phyloP scores from a whole-genome alignment of 2,797 vertebrate species.

The Strix occidentalis region DNA sequence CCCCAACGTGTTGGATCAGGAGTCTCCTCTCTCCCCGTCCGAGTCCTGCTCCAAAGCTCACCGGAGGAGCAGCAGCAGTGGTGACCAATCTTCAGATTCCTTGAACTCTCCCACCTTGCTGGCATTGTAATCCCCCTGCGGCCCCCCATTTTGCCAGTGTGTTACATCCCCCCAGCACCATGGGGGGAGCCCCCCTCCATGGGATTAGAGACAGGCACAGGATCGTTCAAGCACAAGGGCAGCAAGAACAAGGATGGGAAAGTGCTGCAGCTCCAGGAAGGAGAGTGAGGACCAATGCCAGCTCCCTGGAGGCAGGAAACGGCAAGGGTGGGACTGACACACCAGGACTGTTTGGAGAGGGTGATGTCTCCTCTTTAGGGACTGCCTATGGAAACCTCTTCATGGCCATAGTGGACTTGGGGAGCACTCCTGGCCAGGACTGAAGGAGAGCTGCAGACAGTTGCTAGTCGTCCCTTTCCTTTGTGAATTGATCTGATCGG shows the following conservation, averaged over 20 bases:
- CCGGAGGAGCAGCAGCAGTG: conserved; percentile 97
- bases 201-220: conserved; percentile 73
- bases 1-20: conserved; percentile 95
- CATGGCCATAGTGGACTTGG: neutral
- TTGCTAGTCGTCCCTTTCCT: conserved; percentile 47
- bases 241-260: conserved; percentile 57
- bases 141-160: conserved; percentile 57
- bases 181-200: conserved; percentile 1
- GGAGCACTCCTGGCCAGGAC: conserved; percentile 40
- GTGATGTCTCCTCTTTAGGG: neutral
- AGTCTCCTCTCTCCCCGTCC: conserved; percentile 93
- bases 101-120: conserved; percentile 98
- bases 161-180: conserved; percentile 51
- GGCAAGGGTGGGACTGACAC: conserved; percentile 11
- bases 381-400: conserved; percentile 48
- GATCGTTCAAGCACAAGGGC: conserved; percentile 68
- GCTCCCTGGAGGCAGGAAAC: conserved; percentile 44
- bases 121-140: conserved; percentile 85
- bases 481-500: conserved; percentile 45
- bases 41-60: conserved; percentile 99
- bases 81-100: conserved; percentile 98
- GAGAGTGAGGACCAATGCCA: conserved; percentile 53
- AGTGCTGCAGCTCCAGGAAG: conserved; percentile 57
- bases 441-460: conserved; percentile 46
- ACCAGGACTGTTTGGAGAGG: conserved; percentile 22